Evolutionary conservation across 2,797 vertebrate species (phyloP).

Genomic region (Sebastes wilsoni): DNA sequence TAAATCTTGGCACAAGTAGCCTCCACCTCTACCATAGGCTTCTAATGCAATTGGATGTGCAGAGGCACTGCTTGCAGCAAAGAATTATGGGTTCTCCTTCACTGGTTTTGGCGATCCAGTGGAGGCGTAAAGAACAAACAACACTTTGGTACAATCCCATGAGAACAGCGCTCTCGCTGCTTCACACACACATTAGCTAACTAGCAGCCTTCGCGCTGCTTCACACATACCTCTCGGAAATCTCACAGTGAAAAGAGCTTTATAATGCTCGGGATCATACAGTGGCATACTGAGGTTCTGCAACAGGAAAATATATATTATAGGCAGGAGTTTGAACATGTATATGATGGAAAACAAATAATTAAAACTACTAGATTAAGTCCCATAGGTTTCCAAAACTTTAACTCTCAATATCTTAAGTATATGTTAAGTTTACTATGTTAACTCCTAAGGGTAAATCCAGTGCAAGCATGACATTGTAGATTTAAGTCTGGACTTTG

Average conservation of each 20-base stretch:
- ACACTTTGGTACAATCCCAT: slow-evolving; percentile 68
- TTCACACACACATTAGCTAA: slow-evolving; percentile 64
- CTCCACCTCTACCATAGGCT: slow-evolving; percentile 74
- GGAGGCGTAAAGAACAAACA: slow-evolving; percentile 75
- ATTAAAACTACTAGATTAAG: background rate
- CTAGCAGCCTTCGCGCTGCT: slow-evolving; percentile 45
- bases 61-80: slow-evolving; percentile 77
- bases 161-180: slow-evolving; percentile 58
- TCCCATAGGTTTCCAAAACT: background rate
- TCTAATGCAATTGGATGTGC: slow-evolving; percentile 85
- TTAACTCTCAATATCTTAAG: background rate
- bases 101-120: slow-evolving; percentile 72
- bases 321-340: background rate
- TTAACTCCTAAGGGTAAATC: background rate
- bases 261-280: slow-evolving; percentile 22
- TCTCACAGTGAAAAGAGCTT: slow-evolving; percentile 19
- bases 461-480: background rate
- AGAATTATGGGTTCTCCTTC: slow-evolving; percentile 86
- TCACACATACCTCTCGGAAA: slow-evolving; percentile 45
- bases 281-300: slow-evolving; percentile 3
- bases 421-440: background rate
- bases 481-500: slow-evolving; percentile 45
- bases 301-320: background rate
- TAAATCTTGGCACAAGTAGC: slow-evolving; percentile 77
- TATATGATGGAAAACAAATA: background rate